Evolutionary conservation across 1,140 invertebrate species (phyloP), one percentile per base, ranked within the genome.

Genomic region (Drosophila fuyamai): DNA sequence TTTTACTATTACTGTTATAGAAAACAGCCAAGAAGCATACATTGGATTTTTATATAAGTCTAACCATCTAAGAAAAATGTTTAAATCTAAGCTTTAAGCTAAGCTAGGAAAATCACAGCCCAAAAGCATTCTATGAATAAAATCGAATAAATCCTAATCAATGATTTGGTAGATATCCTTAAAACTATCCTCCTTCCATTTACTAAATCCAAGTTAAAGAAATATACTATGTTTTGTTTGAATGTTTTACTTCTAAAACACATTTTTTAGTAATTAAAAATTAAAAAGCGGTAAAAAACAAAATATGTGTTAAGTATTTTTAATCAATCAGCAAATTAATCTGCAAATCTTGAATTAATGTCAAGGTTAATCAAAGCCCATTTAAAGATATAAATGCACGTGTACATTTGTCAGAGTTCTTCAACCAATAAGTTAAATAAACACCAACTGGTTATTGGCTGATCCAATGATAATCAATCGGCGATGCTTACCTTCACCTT

Each of bases 401-500:
- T 57, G n/a, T 1, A 58, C 43, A 41, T 65, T 58, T 58, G 65
- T 41, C 65, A 48, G 51, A 50, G 44, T 48, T 71, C 51, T 36
- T 70, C 51, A n/a, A 50, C 23, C 27, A 43, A 58, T 40, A 58
- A 16, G 70, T 71, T 50, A 44, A 66, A 44, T 51, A 18, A 50
- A n/a, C 29, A 51, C 44, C 46, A 63, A 63, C 63, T 53, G 47
- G 47, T 40, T 62, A 61, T 35, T 54, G 29, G 32, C 58, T 54
- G 29, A 61, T 60, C 50, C 5, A 54, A 53, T 61, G 54, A 38
- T 47, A 50, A 72, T 72, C 47, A 60, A 51, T 44, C 35, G 72
- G n/a, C 36, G 16, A 68, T 35, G 63, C 47, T 76, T 54, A 59
- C 73, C 73, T 76, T 76, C 61, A 76, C 73, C 72, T 76, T 76